phyloP scores from a whole-genome alignment of 2,113 vertebrate genomes.

The Protomyctophum bolini region DNA sequence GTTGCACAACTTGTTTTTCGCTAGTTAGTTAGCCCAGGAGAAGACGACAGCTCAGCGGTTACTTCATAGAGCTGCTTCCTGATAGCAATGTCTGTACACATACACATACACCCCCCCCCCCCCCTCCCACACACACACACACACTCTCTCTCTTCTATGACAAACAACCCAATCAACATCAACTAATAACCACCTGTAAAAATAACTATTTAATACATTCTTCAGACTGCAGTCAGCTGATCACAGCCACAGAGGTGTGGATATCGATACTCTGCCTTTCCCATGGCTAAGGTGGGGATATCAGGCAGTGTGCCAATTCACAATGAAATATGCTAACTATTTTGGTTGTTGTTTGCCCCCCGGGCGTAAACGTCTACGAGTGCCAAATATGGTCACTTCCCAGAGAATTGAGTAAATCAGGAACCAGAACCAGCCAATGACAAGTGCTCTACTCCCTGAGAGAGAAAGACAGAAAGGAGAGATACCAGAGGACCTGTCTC shows the following conservation, averaged over 20 bases:
- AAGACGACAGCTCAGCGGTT: conserved; percentile 51
- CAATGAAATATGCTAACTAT: conserved; percentile 58
- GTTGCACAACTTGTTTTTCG: conserved; percentile 76
- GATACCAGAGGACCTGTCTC: conserved; percentile 45
- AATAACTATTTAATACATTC: conserved; percentile 14
- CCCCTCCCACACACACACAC: background rate
- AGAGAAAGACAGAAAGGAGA: conserved; percentile 11
- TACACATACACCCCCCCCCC: background rate
- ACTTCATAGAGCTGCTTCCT: conserved; percentile 51
- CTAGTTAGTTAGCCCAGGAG: conserved; percentile 43
- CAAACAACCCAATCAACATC: conserved; percentile 36
- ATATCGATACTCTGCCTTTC: conserved; percentile 40
- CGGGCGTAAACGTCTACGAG: conserved; percentile 52
- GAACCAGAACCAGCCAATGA: conserved; percentile 56
- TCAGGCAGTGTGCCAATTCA: conserved; percentile 42
- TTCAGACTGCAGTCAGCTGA: conserved; percentile 17
- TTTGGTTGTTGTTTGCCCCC: conserved; percentile 44
- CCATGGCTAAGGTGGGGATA: conserved; percentile 36
- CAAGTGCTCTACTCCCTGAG: conserved; percentile 36
- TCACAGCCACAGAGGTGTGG: conserved; percentile 15
- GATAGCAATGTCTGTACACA: conserved; percentile 36
- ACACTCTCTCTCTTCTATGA: background rate
- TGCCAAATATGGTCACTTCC: conserved; percentile 73
- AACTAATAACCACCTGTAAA: conserved; percentile 24
- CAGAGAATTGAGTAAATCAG: conserved; percentile 55